A percentile compares a stretch with the other conserved stretches of the same genome.
These are phyloP conservation scores for Phodopus roborovskii DNA, from an alignment of 2,113 vertebrate species.

Conservation along the genomic window DNA sequence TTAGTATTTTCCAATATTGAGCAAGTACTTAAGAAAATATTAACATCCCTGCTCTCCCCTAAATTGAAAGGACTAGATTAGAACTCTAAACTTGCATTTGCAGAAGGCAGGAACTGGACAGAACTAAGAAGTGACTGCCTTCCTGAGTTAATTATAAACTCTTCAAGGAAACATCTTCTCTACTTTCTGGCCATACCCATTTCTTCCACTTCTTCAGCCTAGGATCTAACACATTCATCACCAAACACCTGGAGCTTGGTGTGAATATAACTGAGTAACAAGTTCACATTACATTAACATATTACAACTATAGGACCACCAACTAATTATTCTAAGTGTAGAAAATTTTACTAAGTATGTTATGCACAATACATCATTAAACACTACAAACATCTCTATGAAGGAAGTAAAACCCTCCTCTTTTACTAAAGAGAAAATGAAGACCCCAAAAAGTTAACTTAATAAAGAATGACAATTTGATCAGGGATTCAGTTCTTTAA, in stretches of 20 bases:
- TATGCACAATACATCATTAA: slow-evolving; percentile 11
- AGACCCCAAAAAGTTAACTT: background rate
- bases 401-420: slow-evolving; percentile 7
- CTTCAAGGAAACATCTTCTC: background rate
- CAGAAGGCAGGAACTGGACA: background rate
- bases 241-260: background rate
- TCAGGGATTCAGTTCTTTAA: slow-evolving; percentile 9
- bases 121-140: background rate
- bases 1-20: slow-evolving; percentile 31
- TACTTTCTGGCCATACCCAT: background rate
- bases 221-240: background rate
- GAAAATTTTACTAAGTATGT: slow-evolving; percentile 23
- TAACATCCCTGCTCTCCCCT: background rate
- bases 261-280: background rate
- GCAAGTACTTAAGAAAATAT: slow-evolving; percentile 31
- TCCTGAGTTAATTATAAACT: background rate
- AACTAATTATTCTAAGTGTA: slow-evolving; percentile 44
- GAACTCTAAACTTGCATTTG: background rate
- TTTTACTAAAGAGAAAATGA: slow-evolving; percentile 48
- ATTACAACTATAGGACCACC: background rate
- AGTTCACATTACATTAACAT: background rate
- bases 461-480: slow-evolving; percentile 13
- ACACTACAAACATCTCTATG: background rate
- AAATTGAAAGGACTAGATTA: background rate
- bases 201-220: background rate